These are phyloP conservation scores for Leptoteleia sp. DNA, from an alignment of 1,140 invertebrate species.

Conservation along the genomic window DNA sequence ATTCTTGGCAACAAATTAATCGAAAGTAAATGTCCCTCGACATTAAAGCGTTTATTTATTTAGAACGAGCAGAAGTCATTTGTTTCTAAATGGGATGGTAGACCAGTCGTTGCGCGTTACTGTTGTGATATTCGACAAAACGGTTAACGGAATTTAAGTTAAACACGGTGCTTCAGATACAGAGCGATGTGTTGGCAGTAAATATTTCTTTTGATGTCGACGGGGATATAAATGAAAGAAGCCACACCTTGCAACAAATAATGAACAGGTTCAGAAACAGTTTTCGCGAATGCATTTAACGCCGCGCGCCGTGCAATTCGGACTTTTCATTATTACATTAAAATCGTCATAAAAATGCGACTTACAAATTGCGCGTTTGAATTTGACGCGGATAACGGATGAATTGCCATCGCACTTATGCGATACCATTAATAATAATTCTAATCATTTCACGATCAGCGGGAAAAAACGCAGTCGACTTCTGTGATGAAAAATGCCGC, in stretches of 20 bases:
- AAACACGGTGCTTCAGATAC: too few relatives aligned
- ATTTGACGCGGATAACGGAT: slow-evolving; percentile 29
- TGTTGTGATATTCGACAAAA: slow-evolving; percentile 53
- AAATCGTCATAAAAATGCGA: slow-evolving; percentile 26
- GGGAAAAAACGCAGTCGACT: slow-evolving; percentile 29
- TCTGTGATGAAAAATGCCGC: slow-evolving; percentile 43
- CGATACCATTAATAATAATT: slow-evolving; percentile 47
- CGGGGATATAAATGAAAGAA: slow-evolving; percentile 33
- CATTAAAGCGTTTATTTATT: slow-evolving; percentile 2
- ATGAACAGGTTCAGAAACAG: slow-evolving; percentile 38
- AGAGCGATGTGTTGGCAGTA: slow-evolving; percentile 38
- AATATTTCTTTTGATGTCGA: slow-evolving; percentile 52
- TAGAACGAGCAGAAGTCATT: slow-evolving; percentile 4
- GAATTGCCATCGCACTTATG: slow-evolving; percentile 20
- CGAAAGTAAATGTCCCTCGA: too few relatives aligned
- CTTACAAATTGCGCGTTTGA: slow-evolving; percentile 22
- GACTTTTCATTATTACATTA: slow-evolving; percentile 35
- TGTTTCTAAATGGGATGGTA: slow-evolving; percentile 19
- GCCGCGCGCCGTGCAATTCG: slow-evolving; percentile 6
- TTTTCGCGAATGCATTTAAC: slow-evolving; percentile 22
- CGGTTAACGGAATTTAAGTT: slow-evolving; percentile 52
- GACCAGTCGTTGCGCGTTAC: slow-evolving; percentile 23
- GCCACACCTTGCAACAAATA: slow-evolving; percentile 46
- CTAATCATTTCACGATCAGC: slow-evolving; percentile 18
- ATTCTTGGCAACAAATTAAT: too few relatives aligned